These are phyloP conservation scores for Anarrhichthys ocellatus DNA, from an alignment of 2,113 vertebrate species.

Conservation along the genomic window DNA sequence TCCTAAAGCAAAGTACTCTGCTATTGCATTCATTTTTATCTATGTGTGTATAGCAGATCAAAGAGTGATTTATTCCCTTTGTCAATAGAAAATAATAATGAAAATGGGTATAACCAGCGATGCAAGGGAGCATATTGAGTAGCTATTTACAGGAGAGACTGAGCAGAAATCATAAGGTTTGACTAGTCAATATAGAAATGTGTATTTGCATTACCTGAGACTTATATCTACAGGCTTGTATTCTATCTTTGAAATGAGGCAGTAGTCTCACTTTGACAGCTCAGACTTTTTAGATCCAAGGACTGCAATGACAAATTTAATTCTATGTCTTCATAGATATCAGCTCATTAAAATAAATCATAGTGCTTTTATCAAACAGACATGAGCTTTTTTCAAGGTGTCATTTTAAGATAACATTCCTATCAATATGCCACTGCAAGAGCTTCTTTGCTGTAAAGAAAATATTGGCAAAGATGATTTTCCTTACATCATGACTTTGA, in stretches of 20 bases:
- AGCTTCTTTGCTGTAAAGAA: conserved; percentile 5
- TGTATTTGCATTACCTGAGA: conserved; percentile 17
- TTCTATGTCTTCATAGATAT: conserved; percentile 28
- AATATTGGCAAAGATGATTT: background rate
- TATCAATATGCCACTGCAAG: background rate
- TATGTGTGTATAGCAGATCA: conserved; percentile 39
- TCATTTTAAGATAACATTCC: conserved; percentile 18
- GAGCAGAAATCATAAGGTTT: conserved; percentile 9
- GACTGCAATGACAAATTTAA: conserved; percentile 7
- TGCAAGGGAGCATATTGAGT: background rate
- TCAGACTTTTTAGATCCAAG: conserved; percentile 13
- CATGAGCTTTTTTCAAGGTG: background rate
- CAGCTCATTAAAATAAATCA: conserved; percentile 51
- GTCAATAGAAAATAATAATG: conserved; percentile 40
- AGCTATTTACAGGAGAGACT: conserved; percentile 21
- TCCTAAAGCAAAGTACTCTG: background rate
- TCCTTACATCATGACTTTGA: background rate
- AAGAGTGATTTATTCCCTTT: conserved; percentile 25
- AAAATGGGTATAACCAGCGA: background rate
- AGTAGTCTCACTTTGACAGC: conserved; percentile 27
- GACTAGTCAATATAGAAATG: conserved; percentile 31
- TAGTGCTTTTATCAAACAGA: conserved; percentile 33
- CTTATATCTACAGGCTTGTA: background rate
- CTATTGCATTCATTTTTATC: conserved; percentile 26
- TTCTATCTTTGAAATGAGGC: conserved; percentile 11